Evolutionary conservation across 1,140 invertebrate species (phyloP), one percentile per base, ranked within the genome.

Genomic region (Sarcophaga peregrina): DNA sequence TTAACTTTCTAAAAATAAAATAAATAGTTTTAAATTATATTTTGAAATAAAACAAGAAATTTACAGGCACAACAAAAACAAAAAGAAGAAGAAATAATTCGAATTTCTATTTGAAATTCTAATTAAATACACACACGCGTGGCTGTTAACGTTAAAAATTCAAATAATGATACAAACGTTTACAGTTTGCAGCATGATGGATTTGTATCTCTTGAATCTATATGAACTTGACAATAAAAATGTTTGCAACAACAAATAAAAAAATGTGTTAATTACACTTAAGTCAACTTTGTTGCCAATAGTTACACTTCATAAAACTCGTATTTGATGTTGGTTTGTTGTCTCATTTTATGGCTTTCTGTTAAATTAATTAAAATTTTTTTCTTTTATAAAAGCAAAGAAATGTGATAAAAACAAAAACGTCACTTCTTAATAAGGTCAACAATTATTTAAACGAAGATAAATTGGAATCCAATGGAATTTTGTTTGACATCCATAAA

Each of bases 211-310:
- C 1, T n/a, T 58, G 15, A 58, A 58, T n/a, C 54, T 58, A 7
- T 58, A n/a, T 58, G 15, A 58, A 58, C 54, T 58, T 58, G 54
- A n/a, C 13, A n/a, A 58, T 58, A 15, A 58, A 58, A 58, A n/a
- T n/a, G 54, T 58, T 58, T 58, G 8, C n/a, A 58, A 58, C 11
- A 58, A 58, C 52, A 58, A 58, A 37, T 4, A 37, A 37, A 37
- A 58, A 58, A 58, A 58, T 58, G 52, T 58, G 54, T 58, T 58
- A 58, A 58, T 58, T 58, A 58, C 25, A 58, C 13, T 58, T n/a
- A 15, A 58, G 15, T n/a, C 15, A n/a, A 58, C 54, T n/a, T 58
- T 58, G 15, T 58, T 58, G 7, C 3, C n/a, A 58, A 58, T 58
- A 58, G n/a, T 58, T 37, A 58, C 15, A 58, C 54, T 13, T 58